A percentile compares a stretch with the other conserved stretches of the same genome.
Evolutionary conservation across 1,140 invertebrate genomes (phyloP).

Genomic region (Parasteatoda tepidariorum): DNA sequence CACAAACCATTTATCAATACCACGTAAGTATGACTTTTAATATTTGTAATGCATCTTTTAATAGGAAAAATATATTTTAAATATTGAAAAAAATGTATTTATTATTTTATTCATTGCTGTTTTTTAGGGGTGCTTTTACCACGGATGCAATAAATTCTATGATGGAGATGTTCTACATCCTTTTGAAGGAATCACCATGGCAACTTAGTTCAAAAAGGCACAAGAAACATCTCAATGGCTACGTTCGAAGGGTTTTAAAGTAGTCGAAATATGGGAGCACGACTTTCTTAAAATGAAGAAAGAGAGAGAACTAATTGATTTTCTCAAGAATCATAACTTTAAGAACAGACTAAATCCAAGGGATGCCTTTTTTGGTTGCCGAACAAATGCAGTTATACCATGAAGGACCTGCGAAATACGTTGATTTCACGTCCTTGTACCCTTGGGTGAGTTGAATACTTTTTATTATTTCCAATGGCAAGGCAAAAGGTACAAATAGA

Average conservation of each 20-base stretch:
- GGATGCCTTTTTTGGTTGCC: constrained; percentile 11
- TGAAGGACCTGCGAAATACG: constrained; percentile 63
- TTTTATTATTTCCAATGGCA: no score
- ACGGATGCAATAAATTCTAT: not conserved
- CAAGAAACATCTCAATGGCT: not conserved
- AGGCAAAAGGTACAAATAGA: no score
- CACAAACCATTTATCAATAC: not conserved
- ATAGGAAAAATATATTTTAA: not conserved
- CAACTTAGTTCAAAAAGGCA: not conserved
- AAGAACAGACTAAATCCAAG: not conserved
- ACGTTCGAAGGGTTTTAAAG: not conserved
- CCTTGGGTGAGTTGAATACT: constrained; percentile 61
- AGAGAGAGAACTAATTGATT: not conserved
- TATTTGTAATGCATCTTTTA: not conserved
- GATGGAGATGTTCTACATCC: not conserved
- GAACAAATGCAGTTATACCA: constrained; percentile 66
- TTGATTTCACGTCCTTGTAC: constrained; percentile 67
- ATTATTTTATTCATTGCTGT: not conserved
- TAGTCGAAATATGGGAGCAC: constrained; percentile 1
- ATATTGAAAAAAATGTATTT: not conserved
- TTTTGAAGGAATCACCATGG: not conserved
- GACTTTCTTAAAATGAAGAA: not conserved
- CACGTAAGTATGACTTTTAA: not conserved
- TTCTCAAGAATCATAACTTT: not conserved
- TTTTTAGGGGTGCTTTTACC: not conserved